These are phyloP conservation scores for Heterotilapia buettikoferi DNA, from an alignment of 2,113 vertebrate genomes.

Conservation along the genomic window DNA sequence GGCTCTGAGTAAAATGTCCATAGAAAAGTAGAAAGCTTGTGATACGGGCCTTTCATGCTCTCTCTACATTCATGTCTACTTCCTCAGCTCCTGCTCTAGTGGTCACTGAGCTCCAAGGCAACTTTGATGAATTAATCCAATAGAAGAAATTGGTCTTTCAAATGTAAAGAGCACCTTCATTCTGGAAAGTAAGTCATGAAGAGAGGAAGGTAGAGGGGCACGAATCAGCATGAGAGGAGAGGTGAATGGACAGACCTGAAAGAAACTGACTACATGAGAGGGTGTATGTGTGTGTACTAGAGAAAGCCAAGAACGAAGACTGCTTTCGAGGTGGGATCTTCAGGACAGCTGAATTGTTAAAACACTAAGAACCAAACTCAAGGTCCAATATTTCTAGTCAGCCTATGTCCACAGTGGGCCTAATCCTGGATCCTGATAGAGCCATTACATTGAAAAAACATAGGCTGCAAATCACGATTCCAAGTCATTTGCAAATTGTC, in stretches of 20 bases:
- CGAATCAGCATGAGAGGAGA: conserved; percentile 2
- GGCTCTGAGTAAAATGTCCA: not conserved
- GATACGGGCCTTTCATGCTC: not conserved
- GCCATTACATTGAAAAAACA: not conserved
- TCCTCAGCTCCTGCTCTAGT: not conserved
- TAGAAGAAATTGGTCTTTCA: conserved; percentile 46
- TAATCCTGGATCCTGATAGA: not conserved
- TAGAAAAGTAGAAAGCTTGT: not conserved
- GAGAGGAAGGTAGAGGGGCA: conserved; percentile 1
- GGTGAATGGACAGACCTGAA: conserved; percentile 23
- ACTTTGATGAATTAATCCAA: conserved; percentile 56
- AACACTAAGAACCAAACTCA: not conserved
- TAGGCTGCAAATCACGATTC: not conserved
- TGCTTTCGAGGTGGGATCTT: not conserved
- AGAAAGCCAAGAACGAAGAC: not conserved
- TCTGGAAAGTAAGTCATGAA: conserved; percentile 30
- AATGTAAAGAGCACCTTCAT: conserved; percentile 51
- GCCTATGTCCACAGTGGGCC: not conserved
- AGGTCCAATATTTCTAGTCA: not conserved
- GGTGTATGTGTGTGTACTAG: not conserved
- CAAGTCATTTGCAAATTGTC: not conserved
- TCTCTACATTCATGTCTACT: not conserved
- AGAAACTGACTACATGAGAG: not conserved
- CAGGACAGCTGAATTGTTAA: not conserved
- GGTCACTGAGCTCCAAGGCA: conserved; percentile 25